These are phyloP conservation scores for Orientallactaga bullata DNA, from an alignment of 2,113 vertebrate species.

Conservation along the genomic window DNA sequence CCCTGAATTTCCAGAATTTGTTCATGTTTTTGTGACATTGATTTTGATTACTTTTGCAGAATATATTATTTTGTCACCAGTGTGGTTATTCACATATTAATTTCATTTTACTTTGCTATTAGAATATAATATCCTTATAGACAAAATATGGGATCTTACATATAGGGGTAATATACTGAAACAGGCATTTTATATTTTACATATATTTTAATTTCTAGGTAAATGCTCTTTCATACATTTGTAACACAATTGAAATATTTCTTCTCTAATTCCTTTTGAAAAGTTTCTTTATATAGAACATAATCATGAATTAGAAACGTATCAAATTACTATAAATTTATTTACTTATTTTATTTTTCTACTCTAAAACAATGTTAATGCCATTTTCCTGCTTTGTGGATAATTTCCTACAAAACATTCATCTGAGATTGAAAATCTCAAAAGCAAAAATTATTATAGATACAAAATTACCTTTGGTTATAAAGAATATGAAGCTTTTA, in stretches of 20 bases:
- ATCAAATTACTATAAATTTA: background rate
- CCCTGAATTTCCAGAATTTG: background rate
- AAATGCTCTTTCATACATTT: background rate
- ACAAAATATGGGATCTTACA: background rate
- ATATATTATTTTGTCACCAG: background rate
- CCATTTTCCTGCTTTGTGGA: background rate
- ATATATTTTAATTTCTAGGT: background rate
- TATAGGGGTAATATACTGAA: background rate
- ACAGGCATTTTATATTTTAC: background rate
- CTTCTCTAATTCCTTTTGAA: background rate
- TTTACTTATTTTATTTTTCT: background rate
- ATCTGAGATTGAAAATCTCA: background rate
- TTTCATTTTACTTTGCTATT: conserved; percentile 9
- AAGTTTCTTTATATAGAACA: background rate
- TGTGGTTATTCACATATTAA: background rate
- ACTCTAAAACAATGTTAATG: background rate
- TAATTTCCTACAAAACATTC: conserved; percentile 2
- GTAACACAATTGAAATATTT: background rate
- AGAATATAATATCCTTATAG: background rate
- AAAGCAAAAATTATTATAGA: background rate
- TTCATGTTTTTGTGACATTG: background rate
- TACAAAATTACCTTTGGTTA: background rate
- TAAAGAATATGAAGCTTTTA: background rate
- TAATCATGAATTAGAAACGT: background rate
- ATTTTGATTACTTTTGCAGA: background rate